Evolutionary conservation across 2,888 invertebrate species (phyloP).

Genomic region (Harpalus rufipes): DNA sequence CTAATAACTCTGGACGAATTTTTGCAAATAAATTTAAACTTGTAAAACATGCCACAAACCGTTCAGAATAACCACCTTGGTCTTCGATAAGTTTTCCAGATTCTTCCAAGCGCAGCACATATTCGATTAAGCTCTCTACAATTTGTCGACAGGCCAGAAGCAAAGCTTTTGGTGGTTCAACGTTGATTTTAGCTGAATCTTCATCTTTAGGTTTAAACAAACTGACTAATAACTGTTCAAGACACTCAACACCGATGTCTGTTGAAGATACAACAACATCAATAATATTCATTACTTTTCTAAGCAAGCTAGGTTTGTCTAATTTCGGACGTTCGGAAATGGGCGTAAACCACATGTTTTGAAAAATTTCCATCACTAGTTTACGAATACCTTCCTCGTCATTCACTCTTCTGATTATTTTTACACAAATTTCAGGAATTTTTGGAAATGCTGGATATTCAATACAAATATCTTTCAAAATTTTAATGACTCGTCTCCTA

Average conservation of each 20-base stretch:
- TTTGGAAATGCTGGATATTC: constrained; percentile 98
- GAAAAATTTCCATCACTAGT: constrained; percentile 98
- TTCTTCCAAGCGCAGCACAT: constrained; percentile 94
- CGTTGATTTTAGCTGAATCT: constrained; percentile 89
- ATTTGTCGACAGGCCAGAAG: constrained; percentile 96
- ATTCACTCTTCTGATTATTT: constrained; percentile 98
- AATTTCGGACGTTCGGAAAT: constrained; percentile 82
- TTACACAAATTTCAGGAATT: constrained; percentile 99
- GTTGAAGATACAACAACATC: constrained; percentile 95
- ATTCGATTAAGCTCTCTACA: constrained; percentile 97
- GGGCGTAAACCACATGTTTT: constrained; percentile 99
- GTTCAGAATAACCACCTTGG: constrained; percentile 85
- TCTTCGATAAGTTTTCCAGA: constrained; percentile 80
- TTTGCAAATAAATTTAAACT: constrained; percentile 97
- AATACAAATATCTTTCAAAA: constrained; percentile 98
- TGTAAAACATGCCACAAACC: constrained; percentile 95
- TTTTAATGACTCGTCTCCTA: constrained; percentile 98
- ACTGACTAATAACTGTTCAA: constrained; percentile 95
- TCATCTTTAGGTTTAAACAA: constrained; percentile 95
- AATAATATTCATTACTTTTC: constrained; percentile 97
- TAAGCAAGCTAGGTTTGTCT: constrained; percentile 79
- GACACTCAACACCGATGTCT: constrained; percentile 95
- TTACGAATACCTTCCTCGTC: constrained; percentile 99
- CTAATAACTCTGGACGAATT: constrained; percentile 95
- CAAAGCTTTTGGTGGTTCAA: constrained; percentile 91